Conservation (phyloP, 2,888 invertebrate genomes). For the Sericinus montela region DNA sequence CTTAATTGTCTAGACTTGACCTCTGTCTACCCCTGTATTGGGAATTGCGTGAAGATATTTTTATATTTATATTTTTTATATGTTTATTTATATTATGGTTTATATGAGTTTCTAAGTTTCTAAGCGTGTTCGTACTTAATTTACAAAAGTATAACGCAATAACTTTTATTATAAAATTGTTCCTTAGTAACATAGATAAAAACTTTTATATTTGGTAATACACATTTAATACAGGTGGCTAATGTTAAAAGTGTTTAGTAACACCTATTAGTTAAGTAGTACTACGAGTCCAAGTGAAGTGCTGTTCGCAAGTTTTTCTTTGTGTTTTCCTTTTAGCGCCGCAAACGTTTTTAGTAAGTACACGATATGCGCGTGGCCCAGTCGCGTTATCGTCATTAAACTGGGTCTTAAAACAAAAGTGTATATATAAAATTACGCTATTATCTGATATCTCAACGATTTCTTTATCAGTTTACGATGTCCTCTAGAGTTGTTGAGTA, state of each 20-base stretch:
- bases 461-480: conserved; percentile 11
- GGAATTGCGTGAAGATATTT: too few relatives aligned
- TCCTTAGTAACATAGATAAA: too few relatives aligned
- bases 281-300: background rate
- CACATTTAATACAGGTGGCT: background rate
- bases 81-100: too few relatives aligned
- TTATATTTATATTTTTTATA: too few relatives aligned
- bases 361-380: conserved; percentile 9
- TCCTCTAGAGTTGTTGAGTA: conserved; percentile 1
- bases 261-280: background rate
- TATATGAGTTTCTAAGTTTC: too few relatives aligned
- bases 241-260: conserved; percentile 7
- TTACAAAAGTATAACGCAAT: too few relatives aligned
- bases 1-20: too few relatives aligned
- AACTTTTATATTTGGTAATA: too few relatives aligned
- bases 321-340: conserved; percentile 7
- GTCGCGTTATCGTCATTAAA: conserved; percentile 9
- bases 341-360: conserved; percentile 5
- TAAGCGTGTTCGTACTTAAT: too few relatives aligned
- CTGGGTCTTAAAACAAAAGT: background rate
- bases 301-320: background rate
- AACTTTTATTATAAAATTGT: too few relatives aligned
- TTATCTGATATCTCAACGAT: conserved; percentile 11
- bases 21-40: too few relatives aligned
- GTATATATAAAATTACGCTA: conserved; percentile 1